Percentiles rank a stretch among this genome's conserved stretches.
These are phyloP conservation scores for Euspilapteryx auroguttella DNA, from an alignment of 2,888 invertebrate species.

Conservation along the genomic window DNA sequence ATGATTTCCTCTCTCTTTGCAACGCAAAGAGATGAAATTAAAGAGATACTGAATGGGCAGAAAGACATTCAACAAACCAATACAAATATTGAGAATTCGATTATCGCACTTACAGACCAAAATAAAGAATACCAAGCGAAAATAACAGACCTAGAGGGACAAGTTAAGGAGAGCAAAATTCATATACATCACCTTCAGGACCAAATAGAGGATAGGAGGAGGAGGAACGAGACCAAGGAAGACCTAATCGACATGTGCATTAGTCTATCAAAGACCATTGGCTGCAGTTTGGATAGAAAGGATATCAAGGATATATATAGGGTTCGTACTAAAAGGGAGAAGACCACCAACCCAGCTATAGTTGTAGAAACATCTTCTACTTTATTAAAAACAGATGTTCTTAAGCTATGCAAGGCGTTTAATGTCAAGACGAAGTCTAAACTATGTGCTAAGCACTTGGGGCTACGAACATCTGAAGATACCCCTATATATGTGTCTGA, in stretches of 20 bases:
- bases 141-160: constrained; percentile 4
- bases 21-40: constrained; percentile 1
- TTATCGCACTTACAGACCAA: constrained; percentile 5
- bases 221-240: constrained; percentile 4
- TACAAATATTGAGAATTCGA: constrained; percentile 4
- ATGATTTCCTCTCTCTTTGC: constrained; percentile 1
- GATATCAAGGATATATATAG: constrained; percentile 5
- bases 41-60: background rate
- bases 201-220: constrained; percentile 5
- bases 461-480: constrained; percentile 1
- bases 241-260: constrained; percentile 5
- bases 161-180: constrained; percentile 3
- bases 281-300: background rate
- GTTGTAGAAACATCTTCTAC: constrained; percentile 5
- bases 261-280: constrained; percentile 3
- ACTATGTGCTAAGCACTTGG: constrained; percentile 7
- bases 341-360: constrained; percentile 1
- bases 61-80: constrained; percentile 3
- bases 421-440: constrained; percentile 4
- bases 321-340: constrained; percentile 2
- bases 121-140: constrained; percentile 7
- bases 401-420: constrained; percentile 3
- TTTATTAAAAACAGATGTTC: constrained; percentile 5
- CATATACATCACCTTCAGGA: constrained; percentile 6
- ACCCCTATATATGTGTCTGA: background rate